Percentiles rank a stretch among this genome's conserved stretches.
These are phyloP conservation scores for Patagioenas fasciata DNA, from an alignment of 2,113 vertebrate genomes.

Conservation along the genomic window DNA sequence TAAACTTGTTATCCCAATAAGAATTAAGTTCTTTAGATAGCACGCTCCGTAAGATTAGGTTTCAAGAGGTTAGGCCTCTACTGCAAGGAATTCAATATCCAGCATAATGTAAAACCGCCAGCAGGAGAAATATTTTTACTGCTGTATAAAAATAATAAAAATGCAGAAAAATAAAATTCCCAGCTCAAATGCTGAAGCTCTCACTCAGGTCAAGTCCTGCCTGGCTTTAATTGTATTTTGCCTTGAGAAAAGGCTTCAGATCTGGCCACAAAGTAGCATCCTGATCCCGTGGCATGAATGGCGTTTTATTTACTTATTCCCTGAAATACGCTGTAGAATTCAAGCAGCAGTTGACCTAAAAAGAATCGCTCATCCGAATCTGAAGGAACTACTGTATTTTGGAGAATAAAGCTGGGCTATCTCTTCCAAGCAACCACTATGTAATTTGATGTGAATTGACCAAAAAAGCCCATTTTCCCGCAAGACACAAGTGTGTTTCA, in stretches of 20 bases:
- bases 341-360: conserved; percentile 23
- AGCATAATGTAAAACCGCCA: conserved; percentile 31
- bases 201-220: conserved; percentile 42
- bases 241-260: conserved; percentile 60
- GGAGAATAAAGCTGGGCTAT: neutral
- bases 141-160: conserved; percentile 29
- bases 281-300: neutral
- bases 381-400: neutral
- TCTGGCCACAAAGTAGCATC: conserved; percentile 46
- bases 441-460: neutral
- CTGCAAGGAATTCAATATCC: conserved; percentile 38
- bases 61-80: conserved; percentile 52
- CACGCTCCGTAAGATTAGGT: neutral
- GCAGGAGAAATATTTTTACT: conserved; percentile 30
- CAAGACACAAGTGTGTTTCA: neutral
- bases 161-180: conserved; percentile 47
- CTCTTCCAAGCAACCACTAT: neutral
- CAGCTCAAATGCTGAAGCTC: conserved; percentile 39
- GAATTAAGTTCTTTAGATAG: conserved; percentile 55
- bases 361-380: neutral
- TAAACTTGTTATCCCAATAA: conserved; percentile 49
- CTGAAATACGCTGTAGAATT: conserved; percentile 38
- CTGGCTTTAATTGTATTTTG: conserved; percentile 61
- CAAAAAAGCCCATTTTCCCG: neutral
- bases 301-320: conserved; percentile 64